Conservation (phyloP, 2,888 invertebrate genomes). For the Eucera pruinosa region DNA sequence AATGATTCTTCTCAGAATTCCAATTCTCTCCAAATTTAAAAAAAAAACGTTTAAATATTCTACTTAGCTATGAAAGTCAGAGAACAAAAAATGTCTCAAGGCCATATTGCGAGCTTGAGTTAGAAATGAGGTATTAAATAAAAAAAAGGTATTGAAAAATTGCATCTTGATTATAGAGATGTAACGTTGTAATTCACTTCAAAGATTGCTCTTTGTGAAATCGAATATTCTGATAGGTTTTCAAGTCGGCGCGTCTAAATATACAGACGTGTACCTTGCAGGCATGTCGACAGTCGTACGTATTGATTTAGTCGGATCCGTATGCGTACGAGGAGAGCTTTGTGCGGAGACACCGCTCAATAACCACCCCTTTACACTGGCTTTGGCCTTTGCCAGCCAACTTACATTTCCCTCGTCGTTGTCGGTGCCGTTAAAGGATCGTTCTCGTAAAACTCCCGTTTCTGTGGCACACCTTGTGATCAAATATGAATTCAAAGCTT, state of each 20-base stretch:
- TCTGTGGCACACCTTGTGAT: slow-evolving; percentile 23
- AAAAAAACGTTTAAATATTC: no score
- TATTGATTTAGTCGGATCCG: slow-evolving; percentile 56
- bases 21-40: no score
- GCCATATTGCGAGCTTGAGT: not conserved
- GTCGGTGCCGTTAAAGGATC: slow-evolving; percentile 52
- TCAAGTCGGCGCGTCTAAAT: slow-evolving; percentile 32
- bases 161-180: not conserved
- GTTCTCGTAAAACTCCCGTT: slow-evolving; percentile 30
- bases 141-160: no score
- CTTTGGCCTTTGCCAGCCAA: slow-evolving; percentile 74
- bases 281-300: slow-evolving; percentile 56
- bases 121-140: no score
- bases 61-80: no score
- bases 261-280: slow-evolving; percentile 41
- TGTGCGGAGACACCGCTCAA: slow-evolving; percentile 77
- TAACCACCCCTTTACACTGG: slow-evolving; percentile 75
- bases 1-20: no score
- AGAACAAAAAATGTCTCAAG: no score
- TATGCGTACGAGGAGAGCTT: slow-evolving; percentile 72
- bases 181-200: not conserved
- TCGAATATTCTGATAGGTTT: slow-evolving; percentile 27
- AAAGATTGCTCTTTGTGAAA: not conserved
- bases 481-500: slow-evolving; percentile 21
- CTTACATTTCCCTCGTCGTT: slow-evolving; percentile 65